These are phyloP conservation scores for Cyprinus carpio DNA, from an alignment of 2,113 vertebrate species.

Conservation along the genomic window DNA sequence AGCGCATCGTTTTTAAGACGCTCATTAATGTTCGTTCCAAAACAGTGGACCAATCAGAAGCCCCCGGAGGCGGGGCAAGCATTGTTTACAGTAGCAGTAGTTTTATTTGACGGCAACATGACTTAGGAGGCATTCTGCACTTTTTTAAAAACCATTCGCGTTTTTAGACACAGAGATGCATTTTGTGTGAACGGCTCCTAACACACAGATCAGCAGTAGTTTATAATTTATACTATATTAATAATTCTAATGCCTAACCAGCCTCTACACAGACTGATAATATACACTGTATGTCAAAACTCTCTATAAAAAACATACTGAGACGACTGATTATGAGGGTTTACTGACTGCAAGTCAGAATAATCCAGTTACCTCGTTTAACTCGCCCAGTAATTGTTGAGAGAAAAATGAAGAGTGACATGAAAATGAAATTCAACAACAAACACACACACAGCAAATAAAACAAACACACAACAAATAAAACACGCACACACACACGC, in stretches of 20 bases:
- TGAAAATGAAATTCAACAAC: slow-evolving; percentile 38
- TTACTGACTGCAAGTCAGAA: background rate
- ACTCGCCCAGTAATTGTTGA: slow-evolving; percentile 93
- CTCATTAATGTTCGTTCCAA: too few relatives aligned
- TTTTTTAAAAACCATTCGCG: too few relatives aligned
- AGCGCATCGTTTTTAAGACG: too few relatives aligned
- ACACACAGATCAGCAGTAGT: background rate
- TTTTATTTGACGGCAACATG: too few relatives aligned
- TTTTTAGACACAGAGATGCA: too few relatives aligned
- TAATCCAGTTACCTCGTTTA: slow-evolving; percentile 89
- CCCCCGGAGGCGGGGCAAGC: too few relatives aligned
- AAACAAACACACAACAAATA: background rate
- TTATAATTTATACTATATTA: background rate
- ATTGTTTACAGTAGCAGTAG: too few relatives aligned
- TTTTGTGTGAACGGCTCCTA: background rate
- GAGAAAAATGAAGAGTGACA: slow-evolving; percentile 36
- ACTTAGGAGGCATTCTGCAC: too few relatives aligned
- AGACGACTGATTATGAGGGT: background rate
- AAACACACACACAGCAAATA: slow-evolving; percentile 3
- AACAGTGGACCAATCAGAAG: too few relatives aligned
- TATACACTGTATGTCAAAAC: too few relatives aligned
- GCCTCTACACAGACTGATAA: background rate
- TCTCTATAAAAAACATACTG: background rate
- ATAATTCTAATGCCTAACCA: background rate
- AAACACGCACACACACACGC: too few relatives aligned